These are phyloP conservation scores for Oreochromis grahami DNA, from an alignment of 2,797 vertebrate species.

Conservation along the genomic window DNA sequence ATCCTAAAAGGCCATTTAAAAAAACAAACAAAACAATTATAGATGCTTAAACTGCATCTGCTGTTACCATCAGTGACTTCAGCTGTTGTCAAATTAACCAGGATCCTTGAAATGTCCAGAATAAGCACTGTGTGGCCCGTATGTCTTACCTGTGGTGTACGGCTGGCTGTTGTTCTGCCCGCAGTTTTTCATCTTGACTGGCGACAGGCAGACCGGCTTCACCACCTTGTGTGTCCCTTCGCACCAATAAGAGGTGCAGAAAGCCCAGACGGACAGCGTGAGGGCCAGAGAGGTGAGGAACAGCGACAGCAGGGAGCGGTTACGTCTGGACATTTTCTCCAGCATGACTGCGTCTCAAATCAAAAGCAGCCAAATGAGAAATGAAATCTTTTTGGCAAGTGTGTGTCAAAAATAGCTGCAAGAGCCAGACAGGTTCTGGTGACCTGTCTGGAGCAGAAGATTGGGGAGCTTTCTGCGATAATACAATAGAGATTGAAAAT, in stretches of 20 bases:
- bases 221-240: conserved; percentile 80
- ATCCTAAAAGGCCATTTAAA: neutral
- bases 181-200: conserved; percentile 79
- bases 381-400: neutral
- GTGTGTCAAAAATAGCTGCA: neutral
- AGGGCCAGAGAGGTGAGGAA: conserved; percentile 75
- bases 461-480: neutral
- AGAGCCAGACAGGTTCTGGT: neutral
- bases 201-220: conserved; percentile 78
- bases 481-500: neutral
- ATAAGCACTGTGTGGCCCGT: rapidly evolving
- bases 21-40: neutral
- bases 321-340: conserved; percentile 69
- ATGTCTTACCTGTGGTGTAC: conserved; percentile 64
- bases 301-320: conserved; percentile 74
- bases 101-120: neutral
- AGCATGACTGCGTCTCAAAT: conserved; percentile 43
- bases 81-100: neutral
- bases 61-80: neutral
- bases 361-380: neutral
- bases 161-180: conserved; percentile 71
- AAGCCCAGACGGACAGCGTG: conserved; percentile 72
- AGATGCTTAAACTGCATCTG: neutral
- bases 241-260: conserved; percentile 80
- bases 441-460: neutral